Evolutionary conservation across 2,888 invertebrate genomes (phyloP).

Genomic region (Lamellibrachia satsuma): DNA sequence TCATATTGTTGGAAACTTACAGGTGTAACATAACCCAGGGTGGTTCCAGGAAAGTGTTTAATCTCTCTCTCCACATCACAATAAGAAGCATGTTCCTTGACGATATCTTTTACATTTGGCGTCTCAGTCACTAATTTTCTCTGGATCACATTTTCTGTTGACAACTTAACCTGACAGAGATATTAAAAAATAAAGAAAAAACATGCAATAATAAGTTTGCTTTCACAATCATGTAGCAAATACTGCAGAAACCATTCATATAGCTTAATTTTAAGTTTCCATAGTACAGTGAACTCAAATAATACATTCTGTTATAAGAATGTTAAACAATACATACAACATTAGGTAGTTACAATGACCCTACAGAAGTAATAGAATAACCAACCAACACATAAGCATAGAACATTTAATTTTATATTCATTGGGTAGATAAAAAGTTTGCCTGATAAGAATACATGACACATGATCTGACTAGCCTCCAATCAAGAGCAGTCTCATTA

Average conservation of each 20-base stretch:
- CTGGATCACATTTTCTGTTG: slow-evolving; percentile 35
- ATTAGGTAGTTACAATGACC: background rate
- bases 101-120: slow-evolving; percentile 77
- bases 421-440: no score
- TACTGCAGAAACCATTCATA: background rate
- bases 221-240: background rate
- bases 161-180: slow-evolving; percentile 18
- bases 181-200: background rate
- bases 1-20: slow-evolving; percentile 68
- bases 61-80: slow-evolving; percentile 74
- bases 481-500: background rate
- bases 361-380: background rate
- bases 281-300: background rate
- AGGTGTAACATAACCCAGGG: slow-evolving; percentile 90
- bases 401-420: background rate
- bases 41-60: slow-evolving; percentile 77
- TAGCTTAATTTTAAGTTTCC: background rate
- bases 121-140: slow-evolving; percentile 73
- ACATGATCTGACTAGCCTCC: no score
- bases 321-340: no score
- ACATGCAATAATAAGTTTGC: background rate
- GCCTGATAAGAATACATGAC: no score
- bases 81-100: slow-evolving; percentile 80
- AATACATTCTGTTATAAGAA: background rate
- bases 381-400: background rate